These are phyloP conservation scores for Meliscaeva auricollis DNA, from an alignment of 2,888 invertebrate species.

Conservation along the genomic window DNA sequence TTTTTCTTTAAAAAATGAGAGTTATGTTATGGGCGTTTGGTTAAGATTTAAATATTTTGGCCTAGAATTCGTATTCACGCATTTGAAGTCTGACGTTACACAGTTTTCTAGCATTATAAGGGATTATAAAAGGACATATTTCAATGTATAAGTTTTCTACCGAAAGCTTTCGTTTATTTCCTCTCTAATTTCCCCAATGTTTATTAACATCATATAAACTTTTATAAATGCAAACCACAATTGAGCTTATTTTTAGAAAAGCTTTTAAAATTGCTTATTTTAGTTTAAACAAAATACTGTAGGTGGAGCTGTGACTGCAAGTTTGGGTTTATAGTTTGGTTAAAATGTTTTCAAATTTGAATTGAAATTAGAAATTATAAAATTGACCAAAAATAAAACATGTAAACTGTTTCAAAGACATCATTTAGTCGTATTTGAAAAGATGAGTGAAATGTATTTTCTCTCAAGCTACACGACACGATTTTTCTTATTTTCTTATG, in stretches of 20 bases:
- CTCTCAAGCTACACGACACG: no score
- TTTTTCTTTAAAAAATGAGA: not conserved
- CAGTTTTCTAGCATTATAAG: not conserved
- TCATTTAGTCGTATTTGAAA: no score
- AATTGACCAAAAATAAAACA: no score
- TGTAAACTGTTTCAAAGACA: no score
- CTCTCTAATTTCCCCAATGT: not conserved
- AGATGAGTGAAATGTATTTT: no score
- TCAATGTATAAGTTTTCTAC: constrained; percentile 20
- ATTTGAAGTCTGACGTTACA: not conserved
- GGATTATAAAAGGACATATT: not conserved
- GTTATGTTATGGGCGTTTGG: not conserved
- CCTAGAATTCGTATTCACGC: not conserved
- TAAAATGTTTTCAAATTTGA: not conserved
- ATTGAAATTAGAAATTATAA: no score
- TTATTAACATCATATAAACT: not conserved
- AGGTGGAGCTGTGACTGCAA: constrained; percentile 26
- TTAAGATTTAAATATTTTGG: not conserved
- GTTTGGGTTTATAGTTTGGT: not conserved
- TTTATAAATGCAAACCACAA: not conserved
- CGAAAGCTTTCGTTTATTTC: constrained; percentile 19
- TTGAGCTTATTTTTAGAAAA: not conserved
- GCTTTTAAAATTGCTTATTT: not conserved
- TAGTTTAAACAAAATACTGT: not conserved
- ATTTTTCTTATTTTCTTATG: no score